A percentile compares a stretch with the other conserved stretches of the same genome.
phyloP scores from a whole-genome alignment of 2,888 invertebrate species.

The Eristalinus sepulchralis region DNA sequence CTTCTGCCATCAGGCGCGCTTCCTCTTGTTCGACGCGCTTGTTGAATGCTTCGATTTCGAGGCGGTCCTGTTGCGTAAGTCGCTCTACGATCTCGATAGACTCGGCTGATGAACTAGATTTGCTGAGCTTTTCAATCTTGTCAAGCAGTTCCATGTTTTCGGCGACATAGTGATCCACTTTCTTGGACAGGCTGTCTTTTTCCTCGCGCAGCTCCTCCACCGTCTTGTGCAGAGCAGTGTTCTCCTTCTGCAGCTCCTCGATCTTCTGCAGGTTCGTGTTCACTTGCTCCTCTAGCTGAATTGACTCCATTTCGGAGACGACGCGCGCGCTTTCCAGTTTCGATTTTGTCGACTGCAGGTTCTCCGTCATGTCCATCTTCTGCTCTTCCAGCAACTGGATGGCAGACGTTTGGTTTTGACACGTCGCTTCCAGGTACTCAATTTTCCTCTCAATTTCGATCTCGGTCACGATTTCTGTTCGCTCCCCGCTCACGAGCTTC shows the following conservation, averaged over 20 bases:
- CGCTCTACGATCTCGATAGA: slow-evolving; percentile 89
- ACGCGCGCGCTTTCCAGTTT: slow-evolving; percentile 86
- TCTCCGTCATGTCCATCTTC: slow-evolving; percentile 86
- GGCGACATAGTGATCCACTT: slow-evolving; percentile 85
- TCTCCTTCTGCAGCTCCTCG: slow-evolving; percentile 78
- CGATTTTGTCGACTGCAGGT: slow-evolving; percentile 83
- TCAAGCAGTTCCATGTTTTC: slow-evolving; percentile 89
- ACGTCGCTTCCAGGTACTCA: slow-evolving; percentile 74
- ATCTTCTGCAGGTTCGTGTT: slow-evolving; percentile 83
- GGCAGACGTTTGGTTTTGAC: slow-evolving; percentile 75
- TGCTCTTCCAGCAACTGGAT: slow-evolving; percentile 82
- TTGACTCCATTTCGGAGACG: slow-evolving; percentile 89
- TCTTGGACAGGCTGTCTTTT: slow-evolving; percentile 84
- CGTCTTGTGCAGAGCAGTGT: slow-evolving; percentile 78
- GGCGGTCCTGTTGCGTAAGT: slow-evolving; percentile 86
- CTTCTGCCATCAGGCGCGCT: slow-evolving; percentile 38
- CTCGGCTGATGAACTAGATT: slow-evolving; percentile 88
- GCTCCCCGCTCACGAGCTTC: slow-evolving; percentile 86
- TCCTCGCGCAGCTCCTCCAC: slow-evolving; percentile 84
- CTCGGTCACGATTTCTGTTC: slow-evolving; percentile 80
- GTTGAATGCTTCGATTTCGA: slow-evolving; percentile 86
- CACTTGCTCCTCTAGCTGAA: slow-evolving; percentile 90
- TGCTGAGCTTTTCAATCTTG: slow-evolving; percentile 87
- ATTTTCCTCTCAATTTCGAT: slow-evolving; percentile 58
- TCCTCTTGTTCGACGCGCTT: slow-evolving; percentile 79